A percentile compares a stretch with the other conserved stretches of the same genome.
These are phyloP conservation scores for Corythornis leucogaster DNA, from an alignment of 2,797 vertebrate species.

Conservation along the genomic window DNA sequence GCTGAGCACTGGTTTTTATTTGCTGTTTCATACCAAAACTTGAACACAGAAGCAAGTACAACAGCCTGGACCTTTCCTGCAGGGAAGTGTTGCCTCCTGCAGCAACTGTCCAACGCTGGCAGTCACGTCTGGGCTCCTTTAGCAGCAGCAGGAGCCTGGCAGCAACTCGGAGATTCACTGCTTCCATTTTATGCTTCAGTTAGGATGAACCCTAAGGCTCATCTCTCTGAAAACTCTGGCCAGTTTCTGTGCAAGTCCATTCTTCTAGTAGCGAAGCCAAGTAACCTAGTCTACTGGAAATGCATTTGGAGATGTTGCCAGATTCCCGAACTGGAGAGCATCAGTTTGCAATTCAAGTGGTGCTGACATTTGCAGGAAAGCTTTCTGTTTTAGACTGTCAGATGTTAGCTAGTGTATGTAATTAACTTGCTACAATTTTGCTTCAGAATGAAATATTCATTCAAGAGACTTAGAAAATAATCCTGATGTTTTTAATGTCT, in stretches of 20 bases:
- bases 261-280: not conserved
- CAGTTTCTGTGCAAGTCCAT: not conserved
- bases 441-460: conserved; percentile 63
- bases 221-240: not conserved
- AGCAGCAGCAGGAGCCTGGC: not conserved
- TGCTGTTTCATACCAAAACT: not conserved
- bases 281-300: not conserved
- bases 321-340: conserved; percentile 21
- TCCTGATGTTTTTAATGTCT: not conserved
- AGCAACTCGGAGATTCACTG: not conserved
- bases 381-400: conserved; percentile 39
- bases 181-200: not conserved
- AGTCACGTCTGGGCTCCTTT: rapidly evolving
- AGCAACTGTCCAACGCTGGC: not conserved
- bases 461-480: conserved; percentile 50
- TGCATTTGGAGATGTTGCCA: not conserved
- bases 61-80: not conserved
- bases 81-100: not conserved
- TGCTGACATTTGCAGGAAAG: conserved; percentile 13
- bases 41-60: not conserved
- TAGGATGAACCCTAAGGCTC: not conserved
- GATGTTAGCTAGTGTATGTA: conserved; percentile 49
- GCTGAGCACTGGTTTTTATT: not conserved
- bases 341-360: conserved; percentile 13
- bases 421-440: conserved; percentile 65